Evolutionary conservation across 92 coral and sea anemone genomes (phyloP), one percentile per base, ranked within the genome.

Genomic region (Siderastrea siderea): DNA sequence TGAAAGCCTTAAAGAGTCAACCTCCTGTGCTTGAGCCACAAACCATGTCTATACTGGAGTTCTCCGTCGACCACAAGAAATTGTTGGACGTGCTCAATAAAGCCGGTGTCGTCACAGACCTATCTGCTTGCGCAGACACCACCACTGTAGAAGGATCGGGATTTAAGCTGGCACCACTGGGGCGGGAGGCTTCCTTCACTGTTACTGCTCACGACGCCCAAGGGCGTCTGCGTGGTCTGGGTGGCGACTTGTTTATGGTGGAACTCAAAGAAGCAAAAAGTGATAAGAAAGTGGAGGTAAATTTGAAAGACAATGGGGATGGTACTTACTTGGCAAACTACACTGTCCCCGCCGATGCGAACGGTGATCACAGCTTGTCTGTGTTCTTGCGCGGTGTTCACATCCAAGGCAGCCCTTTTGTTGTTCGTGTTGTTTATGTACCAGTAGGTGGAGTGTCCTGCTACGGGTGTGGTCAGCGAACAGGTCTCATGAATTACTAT

Each of bases 361-460:
- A 16, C 0, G 3, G 14, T 38, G 14, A 19, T 48, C 38, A 3
- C 38, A 5, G 15, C 3, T 6, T 68, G 73, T 68, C 73, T 4
- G 73, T 68, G n/a, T 48, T 68, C 13, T 81, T 81, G 51, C 13
- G n/a, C 3, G 73, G 50, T 10, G 14, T 15, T 68, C 73, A 68
- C 73, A 68, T 68, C 38, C 73, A 68, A 68, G 73, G 73, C 73
- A 68, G 73, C 73, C 73, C 73, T 68, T 68, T 68, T 14, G 3
- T 48, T 38, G 5, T 45, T 0, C 73, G 17, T 8, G 45, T 67
- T 0, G 66, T 63, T 15, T 1, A 16, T 2, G 68, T 15, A 16
- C 68, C 68, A 63, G 68, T 63, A 5, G 68, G 68, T 16, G 15
- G 68, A 43, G 68, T 63, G 5, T 1, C 0, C 0, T 63, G 68